These are phyloP conservation scores for Drosophila pectinifera DNA, from an alignment of 1,140 invertebrate genomes.

Conservation along the genomic window DNA sequence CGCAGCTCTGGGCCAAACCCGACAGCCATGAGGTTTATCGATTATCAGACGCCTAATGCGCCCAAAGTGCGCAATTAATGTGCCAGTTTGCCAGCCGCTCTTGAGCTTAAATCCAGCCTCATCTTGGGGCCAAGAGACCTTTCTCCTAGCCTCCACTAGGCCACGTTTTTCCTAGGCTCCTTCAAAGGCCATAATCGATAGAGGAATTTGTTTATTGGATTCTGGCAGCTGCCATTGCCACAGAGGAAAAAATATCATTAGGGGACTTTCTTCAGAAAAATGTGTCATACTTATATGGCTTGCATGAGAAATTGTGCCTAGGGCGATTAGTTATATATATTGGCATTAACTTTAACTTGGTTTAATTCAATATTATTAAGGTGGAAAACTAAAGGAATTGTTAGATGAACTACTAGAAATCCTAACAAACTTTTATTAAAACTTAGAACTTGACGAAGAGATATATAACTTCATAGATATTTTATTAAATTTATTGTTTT, in stretches of 20 bases:
- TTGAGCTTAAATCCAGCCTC: slow-evolving; percentile 42
- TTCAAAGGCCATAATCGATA: not conserved
- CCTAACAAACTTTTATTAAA: not conserved
- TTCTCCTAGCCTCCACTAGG: not conserved
- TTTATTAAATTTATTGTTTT: not conserved
- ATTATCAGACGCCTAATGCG: slow-evolving; percentile 66
- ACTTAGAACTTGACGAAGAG: not conserved
- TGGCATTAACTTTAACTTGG: not conserved
- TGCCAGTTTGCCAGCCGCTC: slow-evolving; percentile 51
- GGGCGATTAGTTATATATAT: not conserved
- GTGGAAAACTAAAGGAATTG: no score
- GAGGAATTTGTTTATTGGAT: slow-evolving; percentile 31
- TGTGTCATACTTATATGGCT: not conserved
- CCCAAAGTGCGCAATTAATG: slow-evolving; percentile 70
- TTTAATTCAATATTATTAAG: not conserved
- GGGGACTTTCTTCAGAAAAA: not conserved
- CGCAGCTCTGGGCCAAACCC: slow-evolving; percentile 12
- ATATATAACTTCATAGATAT: not conserved
- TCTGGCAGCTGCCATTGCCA: slow-evolving; percentile 4
- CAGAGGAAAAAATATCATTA: not conserved
- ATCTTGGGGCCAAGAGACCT: slow-evolving; percentile 4
- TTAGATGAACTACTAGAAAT: not conserved
- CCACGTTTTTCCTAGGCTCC: no score
- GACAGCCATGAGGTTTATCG: slow-evolving; percentile 71
- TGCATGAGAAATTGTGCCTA: not conserved